phyloP scores from a whole-genome alignment of 2,113 vertebrate genomes.

The Cygnus buccinator region DNA sequence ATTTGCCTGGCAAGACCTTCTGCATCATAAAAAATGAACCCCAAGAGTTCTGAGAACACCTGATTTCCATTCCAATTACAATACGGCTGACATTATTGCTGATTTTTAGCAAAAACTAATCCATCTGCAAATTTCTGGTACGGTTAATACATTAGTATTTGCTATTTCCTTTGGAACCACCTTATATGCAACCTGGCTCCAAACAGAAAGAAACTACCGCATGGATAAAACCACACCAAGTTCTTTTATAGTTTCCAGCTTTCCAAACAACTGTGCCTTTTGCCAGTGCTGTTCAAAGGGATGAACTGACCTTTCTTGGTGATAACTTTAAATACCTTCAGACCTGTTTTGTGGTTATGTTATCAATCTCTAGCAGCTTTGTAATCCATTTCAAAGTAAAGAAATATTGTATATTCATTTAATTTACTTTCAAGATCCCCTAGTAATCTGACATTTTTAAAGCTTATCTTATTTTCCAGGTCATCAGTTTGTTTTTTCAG shows the following conservation, averaged over 20 bases:
- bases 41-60: neutral
- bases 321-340: slow-evolving; percentile 1
- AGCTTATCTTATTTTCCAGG: slow-evolving; percentile 67
- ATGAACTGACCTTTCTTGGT: slow-evolving; percentile 17
- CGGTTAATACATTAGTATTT: neutral
- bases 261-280: neutral
- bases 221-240: neutral
- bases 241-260: neutral
- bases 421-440: slow-evolving; percentile 29
- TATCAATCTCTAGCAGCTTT: slow-evolving; percentile 36
- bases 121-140: neutral
- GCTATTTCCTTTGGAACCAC: neutral
- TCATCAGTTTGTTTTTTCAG: slow-evolving; percentile 56
- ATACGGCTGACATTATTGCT: neutral
- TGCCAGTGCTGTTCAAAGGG: neutral
- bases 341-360: neutral
- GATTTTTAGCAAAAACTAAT: neutral
- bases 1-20: neutral
- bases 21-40: neutral
- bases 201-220: neutral
- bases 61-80: neutral
- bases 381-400: slow-evolving; percentile 22
- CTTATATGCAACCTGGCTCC: neutral
- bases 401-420: slow-evolving; percentile 8
- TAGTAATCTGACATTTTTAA: slow-evolving; percentile 68